phyloP scores from a whole-genome alignment of 2,888 invertebrate species.

The Cephalotes varians region DNA sequence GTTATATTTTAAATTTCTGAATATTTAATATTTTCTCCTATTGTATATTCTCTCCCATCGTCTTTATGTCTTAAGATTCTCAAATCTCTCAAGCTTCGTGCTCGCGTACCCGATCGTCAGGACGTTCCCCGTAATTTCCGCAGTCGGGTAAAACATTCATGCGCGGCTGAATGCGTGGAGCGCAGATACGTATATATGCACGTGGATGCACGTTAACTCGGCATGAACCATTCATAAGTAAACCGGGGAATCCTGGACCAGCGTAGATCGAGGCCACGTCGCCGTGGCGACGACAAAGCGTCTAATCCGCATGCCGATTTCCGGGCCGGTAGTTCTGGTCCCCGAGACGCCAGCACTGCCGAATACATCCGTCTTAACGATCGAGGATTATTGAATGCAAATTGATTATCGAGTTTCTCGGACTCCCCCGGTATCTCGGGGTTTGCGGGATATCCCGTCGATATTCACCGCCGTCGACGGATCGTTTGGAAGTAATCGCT shows the following conservation, averaged over 20 bases:
- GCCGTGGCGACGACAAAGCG: constrained; percentile 72
- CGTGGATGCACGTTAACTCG: constrained; percentile 42
- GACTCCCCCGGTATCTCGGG: constrained; percentile 24
- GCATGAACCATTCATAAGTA: constrained; percentile 73
- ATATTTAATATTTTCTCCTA: neutral
- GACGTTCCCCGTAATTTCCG: constrained; percentile 46
- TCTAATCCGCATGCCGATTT: constrained; percentile 77
- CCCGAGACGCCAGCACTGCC: constrained; percentile 46
- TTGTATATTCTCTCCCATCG: neutral
- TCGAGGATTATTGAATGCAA: constrained; percentile 75
- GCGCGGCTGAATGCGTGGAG: constrained; percentile 43
- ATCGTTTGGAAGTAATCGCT: constrained; percentile 47
- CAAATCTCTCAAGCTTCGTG: neutral
- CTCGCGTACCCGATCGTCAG: constrained; percentile 31
- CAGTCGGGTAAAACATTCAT: constrained; percentile 45
- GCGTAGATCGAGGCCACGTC: constrained; percentile 56
- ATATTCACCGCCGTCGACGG: constrained; percentile 37
- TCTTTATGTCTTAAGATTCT: constrained; percentile 16
- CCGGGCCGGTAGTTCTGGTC: constrained; percentile 61
- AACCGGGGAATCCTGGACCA: constrained; percentile 59
- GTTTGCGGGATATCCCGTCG: constrained; percentile 17
- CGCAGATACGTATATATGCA: constrained; percentile 36
- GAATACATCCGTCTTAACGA: constrained; percentile 69
- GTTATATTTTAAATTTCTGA: neutral
- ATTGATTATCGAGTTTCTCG: constrained; percentile 73